These are phyloP conservation scores for Ips nitidus DNA, from an alignment of 1,140 invertebrate species.

Conservation along the genomic window DNA sequence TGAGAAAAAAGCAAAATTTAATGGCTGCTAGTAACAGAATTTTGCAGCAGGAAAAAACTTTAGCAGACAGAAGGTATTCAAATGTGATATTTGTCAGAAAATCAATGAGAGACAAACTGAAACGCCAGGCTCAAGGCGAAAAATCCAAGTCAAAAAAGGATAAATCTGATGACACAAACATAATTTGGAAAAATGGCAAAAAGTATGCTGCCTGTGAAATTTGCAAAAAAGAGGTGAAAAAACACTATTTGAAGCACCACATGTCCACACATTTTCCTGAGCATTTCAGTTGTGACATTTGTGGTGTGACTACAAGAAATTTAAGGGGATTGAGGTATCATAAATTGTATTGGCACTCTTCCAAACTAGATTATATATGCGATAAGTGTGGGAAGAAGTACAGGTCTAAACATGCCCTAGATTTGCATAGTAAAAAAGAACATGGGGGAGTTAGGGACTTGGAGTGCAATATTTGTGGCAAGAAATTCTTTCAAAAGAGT, in stretches of 20 bases:
- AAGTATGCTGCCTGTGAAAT: slow-evolving; percentile 38
- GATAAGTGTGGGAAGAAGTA: slow-evolving; percentile 41
- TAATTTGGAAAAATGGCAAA: slow-evolving; percentile 38
- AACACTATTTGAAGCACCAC: slow-evolving; percentile 33
- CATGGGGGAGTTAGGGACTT: slow-evolving; percentile 40
- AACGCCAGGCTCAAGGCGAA: not conserved
- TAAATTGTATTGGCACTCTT: slow-evolving; percentile 41
- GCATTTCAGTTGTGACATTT: slow-evolving; percentile 43
- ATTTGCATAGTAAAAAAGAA: slow-evolving; percentile 40
- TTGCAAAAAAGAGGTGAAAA: slow-evolving; percentile 29
- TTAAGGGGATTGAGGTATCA: slow-evolving; percentile 40
- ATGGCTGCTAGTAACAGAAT: slow-evolving; percentile 26
- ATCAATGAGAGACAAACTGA: slow-evolving; percentile 12
- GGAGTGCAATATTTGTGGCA: slow-evolving; percentile 42
- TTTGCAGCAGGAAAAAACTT: slow-evolving; percentile 18
- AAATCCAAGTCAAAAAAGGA: slow-evolving; percentile 19
- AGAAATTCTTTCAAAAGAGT: slow-evolving; percentile 41
- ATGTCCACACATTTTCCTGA: slow-evolving; percentile 40
- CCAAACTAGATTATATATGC: slow-evolving; percentile 39
- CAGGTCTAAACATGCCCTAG: slow-evolving; percentile 37
- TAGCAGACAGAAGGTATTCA: slow-evolving; percentile 18
- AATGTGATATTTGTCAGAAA: slow-evolving; percentile 27
- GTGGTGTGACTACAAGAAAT: slow-evolving; percentile 44
- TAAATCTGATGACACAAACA: slow-evolving; percentile 14
- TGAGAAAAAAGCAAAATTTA: slow-evolving; percentile 22